Evolutionary conservation across 2,113 vertebrate genomes (phyloP), one percentile per base, ranked within the genome.

Genomic region (Phaethornis superciliosus): DNA sequence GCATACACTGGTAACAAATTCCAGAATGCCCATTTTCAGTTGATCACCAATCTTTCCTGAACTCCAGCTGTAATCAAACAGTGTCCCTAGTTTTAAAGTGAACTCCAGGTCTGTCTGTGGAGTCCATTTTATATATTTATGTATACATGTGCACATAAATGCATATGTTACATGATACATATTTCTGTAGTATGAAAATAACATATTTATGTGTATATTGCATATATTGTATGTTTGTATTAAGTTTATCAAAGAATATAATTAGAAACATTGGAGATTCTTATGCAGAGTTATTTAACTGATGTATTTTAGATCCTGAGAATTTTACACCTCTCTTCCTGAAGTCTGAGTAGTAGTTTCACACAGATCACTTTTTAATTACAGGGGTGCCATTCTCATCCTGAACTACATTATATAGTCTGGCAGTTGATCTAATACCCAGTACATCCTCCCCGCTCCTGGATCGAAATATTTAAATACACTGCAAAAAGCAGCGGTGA

Each of bases 141-240:
- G 6, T 51, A n/a, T 22, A 51, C 2, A 28, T 8, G 26, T 20
- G 5, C 12, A 58, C 5, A 5, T 22, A 8, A 3, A 32, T 35
- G 4, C 0, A 2, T 62, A 5, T 21, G 9, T 58, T 67, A 11
- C 20, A 20, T 26, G 47, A 7, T 21, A 15, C 4, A 14, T 49
- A 6, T 54, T 20, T 22, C 77, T 86, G 15, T 62, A 9, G 49
- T 28, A 40, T 42, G 62, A 76, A 32, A 80, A 20, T 58, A 44
- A 32, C 10, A 5, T 68, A 37, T 74, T 77, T 59, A 21, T 22
- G 28, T 47, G 4, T 9, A 19, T 65, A 8, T 37, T 69, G 21
- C 56, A 32, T 33, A 8, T 58, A 15, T 24, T 46, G n/a, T 27
- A 7, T 22, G 5, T 42, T 32, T 51, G 16, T 22, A 35, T 55